These are phyloP conservation scores for Petrolisthes cinctipes DNA, from an alignment of 2,888 invertebrate genomes.

Conservation along the genomic window DNA sequence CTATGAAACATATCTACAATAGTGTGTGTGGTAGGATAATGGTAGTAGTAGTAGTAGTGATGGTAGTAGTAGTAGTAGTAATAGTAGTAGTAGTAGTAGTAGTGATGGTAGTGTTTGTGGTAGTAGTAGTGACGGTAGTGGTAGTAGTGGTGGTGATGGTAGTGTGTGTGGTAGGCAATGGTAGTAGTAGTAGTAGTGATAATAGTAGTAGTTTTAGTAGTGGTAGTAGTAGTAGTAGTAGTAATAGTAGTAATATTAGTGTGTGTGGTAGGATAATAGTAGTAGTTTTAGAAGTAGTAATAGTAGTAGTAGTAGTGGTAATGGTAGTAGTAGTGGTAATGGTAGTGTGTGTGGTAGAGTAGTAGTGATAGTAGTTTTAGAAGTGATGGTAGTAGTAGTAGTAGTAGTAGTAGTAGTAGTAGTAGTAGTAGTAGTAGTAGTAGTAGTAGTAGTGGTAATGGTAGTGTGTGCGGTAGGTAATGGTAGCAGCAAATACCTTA, in stretches of 20 bases:
- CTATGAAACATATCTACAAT: not conserved
- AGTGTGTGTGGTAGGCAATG: not conserved
- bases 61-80: not conserved
- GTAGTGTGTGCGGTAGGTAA: not conserved
- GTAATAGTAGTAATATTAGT: slow-evolving; percentile 10
- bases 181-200: slow-evolving; percentile 21
- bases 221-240: slow-evolving; percentile 13
- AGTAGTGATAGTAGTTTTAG: slow-evolving; percentile 16
- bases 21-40: not conserved
- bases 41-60: not conserved
- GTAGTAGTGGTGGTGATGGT: slow-evolving; percentile 11
- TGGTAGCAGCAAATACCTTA: not conserved
- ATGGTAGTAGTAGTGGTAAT: slow-evolving; percentile 5
- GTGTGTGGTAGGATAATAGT: not conserved
- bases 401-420: slow-evolving; percentile 24
- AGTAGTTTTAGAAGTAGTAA: slow-evolving; percentile 7
- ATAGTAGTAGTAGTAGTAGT: slow-evolving; percentile 2
- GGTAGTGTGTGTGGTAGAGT: not conserved
- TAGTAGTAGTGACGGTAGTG: not conserved
- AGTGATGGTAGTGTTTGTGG: slow-evolving; percentile 12
- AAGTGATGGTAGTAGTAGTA: slow-evolving; percentile 14
- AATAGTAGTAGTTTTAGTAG: slow-evolving; percentile 18
- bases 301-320: slow-evolving; percentile 2
- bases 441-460: slow-evolving; percentile 9
- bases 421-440: slow-evolving; percentile 20